phyloP scores from a whole-genome alignment of 2,113 vertebrate species.

The Chloroceryle aenea region DNA sequence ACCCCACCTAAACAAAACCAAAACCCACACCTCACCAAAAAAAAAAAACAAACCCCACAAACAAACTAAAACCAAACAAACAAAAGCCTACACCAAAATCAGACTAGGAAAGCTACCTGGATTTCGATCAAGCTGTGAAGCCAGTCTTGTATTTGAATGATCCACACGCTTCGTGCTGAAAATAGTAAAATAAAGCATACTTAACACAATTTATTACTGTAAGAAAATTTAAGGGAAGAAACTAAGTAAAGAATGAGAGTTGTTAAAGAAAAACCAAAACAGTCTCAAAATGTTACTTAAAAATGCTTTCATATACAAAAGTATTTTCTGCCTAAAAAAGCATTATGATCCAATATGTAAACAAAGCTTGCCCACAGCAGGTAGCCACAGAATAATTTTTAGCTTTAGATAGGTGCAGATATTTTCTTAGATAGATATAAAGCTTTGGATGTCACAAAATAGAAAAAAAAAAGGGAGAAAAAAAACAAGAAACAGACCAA shows the following conservation, averaged over 20 bases:
- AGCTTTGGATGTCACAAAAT: background rate
- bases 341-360: background rate
- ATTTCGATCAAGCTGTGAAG: conserved; percentile 91
- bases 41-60: background rate
- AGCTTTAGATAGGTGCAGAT: background rate
- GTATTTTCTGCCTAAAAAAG: background rate
- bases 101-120: conserved; percentile 77
- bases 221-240: background rate
- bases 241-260: background rate
- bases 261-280: background rate
- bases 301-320: background rate
- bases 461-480: too few relatives aligned
- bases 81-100: background rate
- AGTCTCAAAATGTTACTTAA: background rate
- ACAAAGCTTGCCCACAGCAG: background rate
- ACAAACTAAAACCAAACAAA: background rate
- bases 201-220: background rate
- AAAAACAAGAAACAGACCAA: too few relatives aligned
- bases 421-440: background rate
- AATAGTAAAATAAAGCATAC: conserved; percentile 44
- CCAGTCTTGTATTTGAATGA: conserved; percentile 90
- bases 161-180: conserved; percentile 89
- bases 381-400: background rate
- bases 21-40: background rate
- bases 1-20: background rate